These are phyloP conservation scores for Dryomyza anilis DNA, from an alignment of 2,888 invertebrate species.

Conservation along the genomic window DNA sequence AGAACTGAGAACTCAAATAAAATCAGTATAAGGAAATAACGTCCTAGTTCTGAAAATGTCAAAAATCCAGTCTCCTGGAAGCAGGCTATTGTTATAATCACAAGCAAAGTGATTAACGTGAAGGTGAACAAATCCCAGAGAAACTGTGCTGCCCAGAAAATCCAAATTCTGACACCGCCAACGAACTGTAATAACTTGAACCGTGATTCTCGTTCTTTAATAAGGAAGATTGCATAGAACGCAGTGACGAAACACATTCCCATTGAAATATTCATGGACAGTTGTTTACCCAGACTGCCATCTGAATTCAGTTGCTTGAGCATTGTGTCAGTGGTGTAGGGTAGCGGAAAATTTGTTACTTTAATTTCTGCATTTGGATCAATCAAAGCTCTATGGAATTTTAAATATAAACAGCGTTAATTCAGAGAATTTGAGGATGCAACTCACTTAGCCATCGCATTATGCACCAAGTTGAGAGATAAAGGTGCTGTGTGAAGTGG, in stretches of 20 bases:
- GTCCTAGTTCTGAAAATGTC: slow-evolving; percentile 50
- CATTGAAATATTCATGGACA: slow-evolving; percentile 75
- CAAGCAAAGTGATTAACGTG: slow-evolving; percentile 70
- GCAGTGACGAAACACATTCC: slow-evolving; percentile 75
- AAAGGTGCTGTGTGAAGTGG: slow-evolving; percentile 76
- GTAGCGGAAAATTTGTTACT: slow-evolving; percentile 73
- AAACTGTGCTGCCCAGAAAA: slow-evolving; percentile 75
- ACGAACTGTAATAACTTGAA: slow-evolving; percentile 79
- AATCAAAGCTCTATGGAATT: slow-evolving; percentile 36
- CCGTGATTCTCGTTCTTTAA: slow-evolving; percentile 72
- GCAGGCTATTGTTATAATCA: slow-evolving; percentile 68
- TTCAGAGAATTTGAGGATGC: neutral
- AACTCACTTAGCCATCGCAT: slow-evolving; percentile 65
- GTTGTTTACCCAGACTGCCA: slow-evolving; percentile 65
- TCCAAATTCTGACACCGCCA: slow-evolving; percentile 72
- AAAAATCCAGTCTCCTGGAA: slow-evolving; percentile 69
- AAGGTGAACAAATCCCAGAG: slow-evolving; percentile 66
- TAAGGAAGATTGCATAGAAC: slow-evolving; percentile 69
- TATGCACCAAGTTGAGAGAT: slow-evolving; percentile 69
- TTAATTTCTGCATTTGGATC: slow-evolving; percentile 42
- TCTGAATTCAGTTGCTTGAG: slow-evolving; percentile 56
- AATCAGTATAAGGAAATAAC: slow-evolving; percentile 68
- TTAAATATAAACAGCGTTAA: neutral
- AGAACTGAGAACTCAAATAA: slow-evolving; percentile 75
- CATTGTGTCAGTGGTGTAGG: slow-evolving; percentile 66